These are phyloP conservation scores for Rhinichthys osculus DNA, from an alignment of 2,797 vertebrate genomes.

Conservation along the genomic window DNA sequence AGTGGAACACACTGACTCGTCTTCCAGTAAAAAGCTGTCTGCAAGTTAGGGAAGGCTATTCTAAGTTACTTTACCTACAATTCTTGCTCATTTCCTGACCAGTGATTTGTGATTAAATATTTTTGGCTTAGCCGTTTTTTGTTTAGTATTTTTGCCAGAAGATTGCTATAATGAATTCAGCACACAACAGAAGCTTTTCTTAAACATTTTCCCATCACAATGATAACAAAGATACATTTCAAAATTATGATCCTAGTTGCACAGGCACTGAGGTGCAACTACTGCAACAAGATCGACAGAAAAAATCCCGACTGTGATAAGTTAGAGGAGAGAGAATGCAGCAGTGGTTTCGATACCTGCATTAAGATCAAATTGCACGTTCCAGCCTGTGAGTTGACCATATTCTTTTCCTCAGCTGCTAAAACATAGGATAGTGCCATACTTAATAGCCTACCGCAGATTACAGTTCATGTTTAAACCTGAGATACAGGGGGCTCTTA, in stretches of 20 bases:
- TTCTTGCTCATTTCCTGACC: neutral
- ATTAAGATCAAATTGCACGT: constrained; percentile 26
- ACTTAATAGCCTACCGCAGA: too few species aligned
- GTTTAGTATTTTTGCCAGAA: too few species aligned
- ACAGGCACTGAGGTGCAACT: constrained; percentile 58
- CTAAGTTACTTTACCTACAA: neutral
- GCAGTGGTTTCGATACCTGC: constrained; percentile 34
- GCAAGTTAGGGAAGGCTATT: neutral
- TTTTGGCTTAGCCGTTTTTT: too few species aligned
- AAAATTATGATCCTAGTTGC: constrained; percentile 41
- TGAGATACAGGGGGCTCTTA: neutral
- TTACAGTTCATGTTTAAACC: neutral
- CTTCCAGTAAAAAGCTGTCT: neutral
- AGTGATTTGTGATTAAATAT: neutral
- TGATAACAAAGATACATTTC: too few species aligned
- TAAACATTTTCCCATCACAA: too few species aligned
- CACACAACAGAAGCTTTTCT: neutral
- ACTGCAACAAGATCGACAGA: constrained; percentile 55
- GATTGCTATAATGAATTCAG: neutral
- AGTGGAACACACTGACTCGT: neutral
- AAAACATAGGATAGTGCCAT: neutral
- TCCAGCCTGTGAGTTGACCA: constrained; percentile 58
- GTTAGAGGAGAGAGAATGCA: constrained; percentile 38
- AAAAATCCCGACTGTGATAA: constrained; percentile 3
- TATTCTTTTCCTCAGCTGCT: neutral